A percentile compares a stretch with the other conserved stretches of the same genome.
Evolutionary conservation across 30 jellyfish, hydroid and myxozoan species (phyloP).

Genomic region (Cassiopea andromeda): DNA sequence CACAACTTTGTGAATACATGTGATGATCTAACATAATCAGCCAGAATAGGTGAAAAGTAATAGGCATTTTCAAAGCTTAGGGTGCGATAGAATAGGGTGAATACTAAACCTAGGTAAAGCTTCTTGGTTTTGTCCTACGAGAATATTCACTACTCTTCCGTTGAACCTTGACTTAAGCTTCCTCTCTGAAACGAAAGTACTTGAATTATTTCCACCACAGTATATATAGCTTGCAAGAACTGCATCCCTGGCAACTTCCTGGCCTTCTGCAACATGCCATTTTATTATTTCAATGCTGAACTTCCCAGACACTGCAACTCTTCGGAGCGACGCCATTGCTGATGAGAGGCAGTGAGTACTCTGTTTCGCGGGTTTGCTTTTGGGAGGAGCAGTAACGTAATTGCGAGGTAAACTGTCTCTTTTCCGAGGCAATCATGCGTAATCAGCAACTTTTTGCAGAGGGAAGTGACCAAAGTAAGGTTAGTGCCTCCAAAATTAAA

Average conservation of each 20-base stretch:
- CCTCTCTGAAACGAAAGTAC: slow-evolving; percentile 48
- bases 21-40: no score
- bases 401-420: background rate
- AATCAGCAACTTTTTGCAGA: no score
- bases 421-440: background rate
- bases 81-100: no score
- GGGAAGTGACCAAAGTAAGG: no score
- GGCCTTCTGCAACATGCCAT: slow-evolving; percentile 92
- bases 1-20: no score
- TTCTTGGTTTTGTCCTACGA: slow-evolving; percentile 69
- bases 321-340: slow-evolving; percentile 78
- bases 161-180: slow-evolving; percentile 84
- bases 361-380: slow-evolving; percentile 48
- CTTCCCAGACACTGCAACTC: slow-evolving; percentile 75
- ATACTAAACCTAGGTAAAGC: slow-evolving; percentile 74
- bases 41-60: no score
- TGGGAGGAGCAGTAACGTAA: slow-evolving; percentile 29
- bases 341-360: background rate
- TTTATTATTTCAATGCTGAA: slow-evolving; percentile 63
- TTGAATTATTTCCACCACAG: slow-evolving; percentile 36
- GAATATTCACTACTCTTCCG: slow-evolving; percentile 77
- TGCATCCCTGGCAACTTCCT: slow-evolving; percentile 74
- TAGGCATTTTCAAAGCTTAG: no score
- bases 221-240: slow-evolving; percentile 70
- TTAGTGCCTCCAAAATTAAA: no score